Evolutionary conservation across 2,113 vertebrate genomes (phyloP), one percentile per base, ranked within the genome.

Genomic region (Lates calcarifer): DNA sequence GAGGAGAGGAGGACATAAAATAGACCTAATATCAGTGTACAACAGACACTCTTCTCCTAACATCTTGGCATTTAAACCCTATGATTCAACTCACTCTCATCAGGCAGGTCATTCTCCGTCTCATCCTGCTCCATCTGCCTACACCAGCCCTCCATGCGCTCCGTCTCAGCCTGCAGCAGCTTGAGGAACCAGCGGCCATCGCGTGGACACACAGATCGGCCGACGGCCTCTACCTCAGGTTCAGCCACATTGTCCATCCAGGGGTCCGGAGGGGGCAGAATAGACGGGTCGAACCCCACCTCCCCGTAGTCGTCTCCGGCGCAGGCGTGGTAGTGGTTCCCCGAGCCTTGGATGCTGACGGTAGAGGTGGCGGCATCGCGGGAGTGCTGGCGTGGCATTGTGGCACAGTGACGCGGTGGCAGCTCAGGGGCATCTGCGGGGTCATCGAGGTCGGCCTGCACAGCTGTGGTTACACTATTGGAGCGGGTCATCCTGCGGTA

Each of bases 91-190:
- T 98, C 95, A 99, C 98, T 96, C 86, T 99, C 97, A 51, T 98
- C 98, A 0, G 96, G 96, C 62, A 99, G 95, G 85, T 95, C 95
- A 75, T 96, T 97, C 77, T 99, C 96, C 69, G 73, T 90, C 86
- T 98, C 97, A 63, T 99, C 97, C 87, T 95, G 94, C 90, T 97
- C 96, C 98, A 99, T 99, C 90, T 98, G 98, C 74, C 95, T 94
- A 85, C 98, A 99, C 98, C 98, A 99, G 55, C 98, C 97, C 85
- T 99, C 98, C 98, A 99, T 99, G n/a, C 98, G 96, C 69, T 99
- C 97, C 3, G 95, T 95, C 92, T 99, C 98, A 0, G 98, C 98
- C 88, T 97, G 97, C 81, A 99, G 96, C 62, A 99, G 91, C 95
- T 99, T 99, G 90, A 99, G 95, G 93, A 99, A 99, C 98, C 98